Evolutionary conservation across 2,888 invertebrate genomes (phyloP).

Genomic region (Miltochrista miniata): DNA sequence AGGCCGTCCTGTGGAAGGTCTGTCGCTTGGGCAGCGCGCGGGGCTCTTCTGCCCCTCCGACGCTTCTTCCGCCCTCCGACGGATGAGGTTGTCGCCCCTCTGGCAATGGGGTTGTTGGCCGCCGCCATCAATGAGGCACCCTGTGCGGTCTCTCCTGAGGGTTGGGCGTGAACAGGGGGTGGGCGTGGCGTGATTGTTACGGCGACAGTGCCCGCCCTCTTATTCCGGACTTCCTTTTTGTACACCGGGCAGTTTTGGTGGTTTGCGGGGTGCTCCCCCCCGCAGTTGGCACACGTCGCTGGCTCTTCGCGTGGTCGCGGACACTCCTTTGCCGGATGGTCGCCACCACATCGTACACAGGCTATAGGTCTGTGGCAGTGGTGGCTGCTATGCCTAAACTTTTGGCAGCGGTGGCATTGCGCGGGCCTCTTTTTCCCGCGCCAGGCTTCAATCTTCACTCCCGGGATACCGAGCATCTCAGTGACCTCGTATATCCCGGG

Average conservation of each 20-base stretch:
- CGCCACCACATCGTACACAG: not conserved
- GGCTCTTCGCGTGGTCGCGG: not conserved
- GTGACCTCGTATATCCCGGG: not conserved
- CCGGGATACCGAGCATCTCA: not conserved
- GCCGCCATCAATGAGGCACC: too few species aligned
- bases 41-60: too few species aligned
- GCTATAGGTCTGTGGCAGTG: not conserved
- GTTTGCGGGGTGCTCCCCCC: not conserved
- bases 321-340: not conserved
- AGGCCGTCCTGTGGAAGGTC: too few species aligned
- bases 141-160: too few species aligned
- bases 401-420: not conserved
- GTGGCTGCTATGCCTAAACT: not conserved
- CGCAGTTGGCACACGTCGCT: not conserved
- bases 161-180: too few species aligned
- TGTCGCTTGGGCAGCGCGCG: too few species aligned
- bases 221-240: not conserved
- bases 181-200: not conserved
- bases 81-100: too few species aligned
- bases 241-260: not conserved
- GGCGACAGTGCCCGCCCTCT: not conserved
- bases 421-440: not conserved
- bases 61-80: too few species aligned
- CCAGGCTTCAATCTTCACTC: not conserved
- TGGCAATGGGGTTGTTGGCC: too few species aligned